Base-by-base conservation (phyloP, 2,888 invertebrate species). In the Mactromeris polynyma region DNA sequence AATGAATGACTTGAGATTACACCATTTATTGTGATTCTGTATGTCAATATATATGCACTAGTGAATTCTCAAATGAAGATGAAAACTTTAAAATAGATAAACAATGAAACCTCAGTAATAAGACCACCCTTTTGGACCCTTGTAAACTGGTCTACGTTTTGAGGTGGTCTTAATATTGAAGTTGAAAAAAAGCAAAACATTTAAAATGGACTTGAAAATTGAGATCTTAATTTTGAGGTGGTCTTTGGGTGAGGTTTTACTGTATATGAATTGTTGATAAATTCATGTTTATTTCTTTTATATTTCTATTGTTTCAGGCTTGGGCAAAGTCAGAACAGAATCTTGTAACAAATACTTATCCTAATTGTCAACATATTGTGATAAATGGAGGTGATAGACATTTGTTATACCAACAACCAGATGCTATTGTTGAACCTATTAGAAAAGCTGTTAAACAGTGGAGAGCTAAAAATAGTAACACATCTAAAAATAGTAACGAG, bases 281-380 rank as follows among this genome's bases (percentile, higher is more conserved):
- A 40, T 31, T 31, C 21, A 31, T 0, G 26, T 7, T 83, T 46
- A n/a, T 81, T 42, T 69, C 69, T 81, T 69, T 79, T 7, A 40
- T 40, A 40, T 40, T 40, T 40, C 40, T 40, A 11, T 40, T 40
- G 81, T 94, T 94, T 17, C 93, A 96, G 96, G 96, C 96, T 0
- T 96, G 96, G 96, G 96, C 96, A 1, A 95, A 96, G 85, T 95
- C 96, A 14, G 95, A 96, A 78, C 95, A 96, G 91, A 93, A 93
- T 85, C 91, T 96, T 38, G 94, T 96, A 26, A 93, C 95, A 4
- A 92, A 92, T 81, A 86, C 93, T 33, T 95, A 95, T 82, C 95
- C 95, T 0, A 69, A 86, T n/a, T 94, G 95, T n/a, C 94, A 96
- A 14, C 96, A 96, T 89, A 94, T 96, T 33, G 95, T 96, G 0